Conservation (phyloP, 2,888 invertebrate species). For the Ceraclea dissimilis region DNA sequence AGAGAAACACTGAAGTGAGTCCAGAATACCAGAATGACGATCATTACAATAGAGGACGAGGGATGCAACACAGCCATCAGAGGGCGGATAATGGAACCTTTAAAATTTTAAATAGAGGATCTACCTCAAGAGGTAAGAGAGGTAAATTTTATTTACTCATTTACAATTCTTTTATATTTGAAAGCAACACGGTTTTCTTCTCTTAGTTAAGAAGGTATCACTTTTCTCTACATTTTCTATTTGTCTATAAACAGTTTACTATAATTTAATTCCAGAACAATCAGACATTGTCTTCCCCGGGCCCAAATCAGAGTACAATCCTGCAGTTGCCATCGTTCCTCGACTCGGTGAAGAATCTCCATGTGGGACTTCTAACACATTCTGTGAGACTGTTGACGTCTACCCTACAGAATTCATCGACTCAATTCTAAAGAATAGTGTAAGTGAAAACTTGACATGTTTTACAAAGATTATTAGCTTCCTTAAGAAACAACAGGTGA, state of each 20-base stretch:
- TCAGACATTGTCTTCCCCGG: slow-evolving; percentile 18
- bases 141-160: slow-evolving; percentile 9
- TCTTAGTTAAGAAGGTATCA: too few species aligned
- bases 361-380: slow-evolving; percentile 31
- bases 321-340: neutral
- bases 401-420: slow-evolving; percentile 39
- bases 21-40: neutral
- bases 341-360: neutral
- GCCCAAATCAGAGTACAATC: slow-evolving; percentile 8
- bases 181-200: too few species aligned
- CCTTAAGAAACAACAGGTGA: too few species aligned
- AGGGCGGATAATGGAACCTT: slow-evolving; percentile 15
- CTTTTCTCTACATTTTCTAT: too few species aligned
- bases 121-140: slow-evolving; percentile 17
- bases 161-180: too few species aligned
- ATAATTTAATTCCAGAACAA: neutral
- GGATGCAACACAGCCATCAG: neutral
- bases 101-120: slow-evolving; percentile 13
- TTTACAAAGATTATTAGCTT: too few species aligned
- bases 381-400: slow-evolving; percentile 39
- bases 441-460: slow-evolving; percentile 10
- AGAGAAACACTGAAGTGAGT: neutral
- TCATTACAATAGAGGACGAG: neutral
- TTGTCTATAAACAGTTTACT: neutral
- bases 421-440: slow-evolving; percentile 27